Evolutionary conservation across 2,113 vertebrate species (phyloP).

Genomic region (Rostratula benghalensis): DNA sequence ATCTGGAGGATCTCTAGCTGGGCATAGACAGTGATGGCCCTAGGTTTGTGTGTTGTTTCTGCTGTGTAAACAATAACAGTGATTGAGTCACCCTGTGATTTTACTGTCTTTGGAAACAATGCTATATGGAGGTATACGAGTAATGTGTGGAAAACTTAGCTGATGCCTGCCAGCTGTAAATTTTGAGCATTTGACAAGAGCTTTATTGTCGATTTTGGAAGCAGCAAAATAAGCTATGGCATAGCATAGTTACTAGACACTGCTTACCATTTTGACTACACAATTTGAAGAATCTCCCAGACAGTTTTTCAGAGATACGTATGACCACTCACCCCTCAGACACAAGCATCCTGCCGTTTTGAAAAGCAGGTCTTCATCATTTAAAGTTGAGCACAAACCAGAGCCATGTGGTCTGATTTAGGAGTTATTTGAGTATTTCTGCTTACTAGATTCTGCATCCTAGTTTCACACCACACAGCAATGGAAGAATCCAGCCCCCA

Average conservation of each 20-base stretch:
- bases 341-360: neutral
- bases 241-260: neutral
- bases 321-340: neutral
- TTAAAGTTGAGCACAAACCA: neutral
- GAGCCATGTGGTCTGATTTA: neutral
- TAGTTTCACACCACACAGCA: neutral
- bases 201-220: neutral
- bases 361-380: neutral
- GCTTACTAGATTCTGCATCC: neutral
- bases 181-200: neutral
- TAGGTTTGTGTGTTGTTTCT: neutral
- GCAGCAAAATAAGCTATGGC: neutral
- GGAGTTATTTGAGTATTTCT: neutral
- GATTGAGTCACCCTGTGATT: too few relatives aligned
- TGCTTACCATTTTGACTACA: neutral
- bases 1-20: neutral
- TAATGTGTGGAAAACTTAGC: neutral
- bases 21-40: neutral
- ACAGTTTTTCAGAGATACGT: neutral
- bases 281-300: neutral
- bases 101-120: neutral
- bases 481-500: neutral
- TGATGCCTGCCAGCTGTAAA: neutral
- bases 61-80: neutral
- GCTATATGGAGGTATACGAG: neutral